Percentiles rank a stretch among this genome's conserved stretches.
Evolutionary conservation across 2,888 invertebrate species (phyloP).

Genomic region (Bombyx huttoni): DNA sequence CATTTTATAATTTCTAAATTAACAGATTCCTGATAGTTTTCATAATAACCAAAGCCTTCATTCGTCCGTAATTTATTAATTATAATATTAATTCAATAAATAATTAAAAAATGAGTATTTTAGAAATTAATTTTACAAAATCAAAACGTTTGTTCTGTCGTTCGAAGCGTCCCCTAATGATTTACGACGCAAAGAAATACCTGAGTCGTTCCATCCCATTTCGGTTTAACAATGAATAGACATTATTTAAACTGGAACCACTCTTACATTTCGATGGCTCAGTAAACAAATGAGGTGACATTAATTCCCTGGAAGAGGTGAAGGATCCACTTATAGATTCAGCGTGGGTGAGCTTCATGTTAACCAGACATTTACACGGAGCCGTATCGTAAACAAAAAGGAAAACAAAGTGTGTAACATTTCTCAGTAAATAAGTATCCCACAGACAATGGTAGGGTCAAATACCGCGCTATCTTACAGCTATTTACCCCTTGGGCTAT

Average conservation of each 20-base stretch:
- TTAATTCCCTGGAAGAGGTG: neutral
- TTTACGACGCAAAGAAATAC: neutral
- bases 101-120: too few species aligned
- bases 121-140: neutral
- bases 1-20: too few species aligned
- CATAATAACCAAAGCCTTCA: too few species aligned
- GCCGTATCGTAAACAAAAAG: neutral
- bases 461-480: neutral
- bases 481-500: neutral
- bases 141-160: neutral
- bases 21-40: too few species aligned
- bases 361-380: constrained; percentile 8
- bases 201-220: neutral
- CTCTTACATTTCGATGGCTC: neutral
- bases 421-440: neutral
- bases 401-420: neutral
- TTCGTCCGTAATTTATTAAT: too few species aligned
- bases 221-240: neutral
- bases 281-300: neutral
- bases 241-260: neutral
- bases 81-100: too few species aligned
- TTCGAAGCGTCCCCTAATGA: neutral
- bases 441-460: neutral
- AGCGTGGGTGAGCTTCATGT: constrained; percentile 10
- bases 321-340: constrained; percentile 4